phyloP scores from a whole-genome alignment of 2,113 vertebrate genomes.

The Phalacrocorax carbo region DNA sequence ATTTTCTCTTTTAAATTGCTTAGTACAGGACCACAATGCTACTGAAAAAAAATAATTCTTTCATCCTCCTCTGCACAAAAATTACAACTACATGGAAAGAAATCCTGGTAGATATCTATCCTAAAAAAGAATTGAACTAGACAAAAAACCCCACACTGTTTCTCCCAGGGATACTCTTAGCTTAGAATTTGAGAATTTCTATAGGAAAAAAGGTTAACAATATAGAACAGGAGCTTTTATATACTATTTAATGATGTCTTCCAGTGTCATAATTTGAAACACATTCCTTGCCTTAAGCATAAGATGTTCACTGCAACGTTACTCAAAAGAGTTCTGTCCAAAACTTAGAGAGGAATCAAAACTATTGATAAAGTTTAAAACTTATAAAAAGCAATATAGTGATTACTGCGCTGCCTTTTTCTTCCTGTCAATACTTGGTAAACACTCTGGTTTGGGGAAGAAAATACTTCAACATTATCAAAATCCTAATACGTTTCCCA shows the following conservation, averaged over 20 bases:
- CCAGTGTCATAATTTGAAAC: background rate
- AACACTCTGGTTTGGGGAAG: background rate
- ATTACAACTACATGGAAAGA: background rate
- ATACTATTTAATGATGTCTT: background rate
- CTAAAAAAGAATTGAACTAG: background rate
- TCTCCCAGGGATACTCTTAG: background rate
- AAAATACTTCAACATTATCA: background rate
- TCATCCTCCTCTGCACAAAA: background rate
- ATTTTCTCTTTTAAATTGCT: background rate
- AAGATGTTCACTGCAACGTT: background rate
- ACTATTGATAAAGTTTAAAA: background rate
- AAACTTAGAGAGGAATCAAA: background rate
- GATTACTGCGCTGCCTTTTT: background rate
- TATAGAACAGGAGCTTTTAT: background rate
- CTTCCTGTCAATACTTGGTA: background rate
- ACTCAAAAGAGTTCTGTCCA: background rate
- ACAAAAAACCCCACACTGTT: background rate
- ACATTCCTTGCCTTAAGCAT: background rate
- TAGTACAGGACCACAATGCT: background rate
- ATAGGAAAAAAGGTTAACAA: background rate
- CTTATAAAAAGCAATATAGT: background rate
- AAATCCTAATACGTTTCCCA: background rate
- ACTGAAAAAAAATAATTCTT: constrained; percentile 6
- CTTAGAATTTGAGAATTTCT: background rate
- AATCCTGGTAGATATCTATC: background rate